These are phyloP conservation scores for Tadarida brasiliensis DNA, from an alignment of 2,797 vertebrate species.

Conservation along the genomic window DNA sequence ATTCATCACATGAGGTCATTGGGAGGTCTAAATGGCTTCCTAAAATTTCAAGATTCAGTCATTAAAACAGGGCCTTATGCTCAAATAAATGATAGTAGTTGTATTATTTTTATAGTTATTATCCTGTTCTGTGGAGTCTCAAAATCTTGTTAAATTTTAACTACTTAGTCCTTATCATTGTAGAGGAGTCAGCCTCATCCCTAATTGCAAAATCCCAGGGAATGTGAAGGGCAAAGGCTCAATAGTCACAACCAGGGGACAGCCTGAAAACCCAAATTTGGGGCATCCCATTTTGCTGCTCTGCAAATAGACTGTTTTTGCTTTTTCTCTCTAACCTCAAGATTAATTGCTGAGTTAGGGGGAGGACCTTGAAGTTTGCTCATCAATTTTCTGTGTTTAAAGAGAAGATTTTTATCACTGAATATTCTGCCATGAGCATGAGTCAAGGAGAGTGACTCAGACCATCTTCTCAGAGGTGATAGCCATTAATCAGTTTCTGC, in stretches of 20 bases:
- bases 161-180: neutral
- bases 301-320: slow-evolving; percentile 27
- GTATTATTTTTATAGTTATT: neutral
- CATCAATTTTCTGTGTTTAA: slow-evolving; percentile 51
- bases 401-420: slow-evolving; percentile 65
- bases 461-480: slow-evolving; percentile 46
- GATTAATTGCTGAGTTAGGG: slow-evolving; percentile 52
- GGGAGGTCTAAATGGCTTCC: neutral
- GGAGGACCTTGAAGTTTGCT: slow-evolving; percentile 60
- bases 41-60: slow-evolving; percentile 31
- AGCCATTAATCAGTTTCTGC: slow-evolving; percentile 70
- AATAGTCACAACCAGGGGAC: neutral
- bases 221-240: neutral
- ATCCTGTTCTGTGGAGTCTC: neutral
- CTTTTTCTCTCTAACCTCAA: slow-evolving; percentile 48
- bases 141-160: slow-evolving; percentile 39
- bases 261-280: neutral
- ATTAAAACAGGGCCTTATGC: slow-evolving; percentile 17
- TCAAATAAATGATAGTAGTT: neutral
- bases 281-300: neutral
- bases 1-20: neutral
- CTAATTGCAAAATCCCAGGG: neutral
- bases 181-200: neutral
- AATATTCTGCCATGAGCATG: slow-evolving; percentile 59
- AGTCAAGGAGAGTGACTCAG: slow-evolving; percentile 72